Percentiles rank a stretch among this genome's conserved stretches.
Evolutionary conservation across 2,888 invertebrate genomes (phyloP).

Genomic region (Gastracanthus pulcherrimus): DNA sequence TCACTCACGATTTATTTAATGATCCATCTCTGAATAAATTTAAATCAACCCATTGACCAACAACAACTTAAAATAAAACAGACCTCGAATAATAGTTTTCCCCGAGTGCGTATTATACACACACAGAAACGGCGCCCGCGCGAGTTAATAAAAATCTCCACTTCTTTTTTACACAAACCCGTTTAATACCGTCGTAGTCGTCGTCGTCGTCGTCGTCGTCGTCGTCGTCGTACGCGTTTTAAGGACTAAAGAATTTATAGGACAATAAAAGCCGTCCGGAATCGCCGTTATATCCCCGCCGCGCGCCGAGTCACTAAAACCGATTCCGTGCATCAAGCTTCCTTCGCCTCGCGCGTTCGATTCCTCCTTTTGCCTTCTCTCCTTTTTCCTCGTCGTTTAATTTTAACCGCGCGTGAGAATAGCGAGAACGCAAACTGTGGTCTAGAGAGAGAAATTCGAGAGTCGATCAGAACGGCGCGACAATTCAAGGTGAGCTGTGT

Average conservation of each 20-base stretch:
- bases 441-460: conserved; percentile 22
- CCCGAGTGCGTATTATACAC: background rate
- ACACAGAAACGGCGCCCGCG: background rate
- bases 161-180: conserved; percentile 1
- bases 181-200: conserved; percentile 46
- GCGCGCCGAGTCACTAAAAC: conserved; percentile 49
- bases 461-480: conserved; percentile 65
- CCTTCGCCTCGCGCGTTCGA: background rate
- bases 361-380: background rate
- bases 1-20: conserved; percentile 35
- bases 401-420: conserved; percentile 43
- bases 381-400: conserved; percentile 33
- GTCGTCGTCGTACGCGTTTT: conserved; percentile 35
- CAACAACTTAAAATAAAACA: too few species aligned
- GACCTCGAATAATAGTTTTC: conserved; percentile 38
- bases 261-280: conserved; percentile 53
- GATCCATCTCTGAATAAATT: too few species aligned
- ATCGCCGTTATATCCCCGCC: conserved; percentile 49
- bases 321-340: conserved; percentile 32
- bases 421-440: conserved; percentile 21
- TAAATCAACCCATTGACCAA: too few species aligned
- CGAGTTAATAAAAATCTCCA: background rate
- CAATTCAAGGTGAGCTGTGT: conserved; percentile 70
- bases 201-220: too few species aligned
- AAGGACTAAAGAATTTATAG: conserved; percentile 54